A percentile compares a stretch with the other conserved stretches of the same genome.
Conservation (phyloP, 2,888 invertebrate genomes). For the Axea sp. region DNA sequence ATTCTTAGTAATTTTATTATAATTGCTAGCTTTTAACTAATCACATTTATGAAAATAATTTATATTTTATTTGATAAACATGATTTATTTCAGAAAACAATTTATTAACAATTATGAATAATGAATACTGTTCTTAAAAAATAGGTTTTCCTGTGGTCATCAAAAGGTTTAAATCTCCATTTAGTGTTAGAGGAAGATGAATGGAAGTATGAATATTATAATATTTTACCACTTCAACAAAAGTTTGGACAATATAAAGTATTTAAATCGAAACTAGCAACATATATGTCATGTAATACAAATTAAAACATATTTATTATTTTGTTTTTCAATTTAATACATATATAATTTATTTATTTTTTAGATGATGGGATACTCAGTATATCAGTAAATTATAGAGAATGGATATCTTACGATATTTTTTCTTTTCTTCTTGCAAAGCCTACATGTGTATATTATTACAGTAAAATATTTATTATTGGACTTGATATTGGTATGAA, state of each 20-base stretch:
- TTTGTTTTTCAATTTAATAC: no score
- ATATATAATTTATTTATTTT: no score
- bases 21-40: no score
- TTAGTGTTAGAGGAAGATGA: slow-evolving; percentile 27
- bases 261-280: slow-evolving; percentile 65
- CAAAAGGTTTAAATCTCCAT: slow-evolving; percentile 56
- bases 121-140: no score
- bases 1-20: neutral
- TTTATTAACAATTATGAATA: no score
- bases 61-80: neutral
- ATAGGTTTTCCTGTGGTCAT: slow-evolving; percentile 67
- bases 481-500: slow-evolving; percentile 68
- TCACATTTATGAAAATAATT: neutral
- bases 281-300: slow-evolving; percentile 68
- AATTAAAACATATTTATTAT: neutral
- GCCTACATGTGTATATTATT: slow-evolving; percentile 67
- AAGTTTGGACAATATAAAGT: slow-evolving; percentile 54
- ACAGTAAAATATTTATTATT: slow-evolving; percentile 66
- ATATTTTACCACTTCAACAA: slow-evolving; percentile 44
- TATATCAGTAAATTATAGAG: slow-evolving; percentile 63
- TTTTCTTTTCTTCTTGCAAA: slow-evolving; percentile 63
- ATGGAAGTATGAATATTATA: slow-evolving; percentile 5
- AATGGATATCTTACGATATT: slow-evolving; percentile 68
- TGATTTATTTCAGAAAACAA: slow-evolving; percentile 1
- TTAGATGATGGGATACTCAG: slow-evolving; percentile 65